phyloP scores from a whole-genome alignment of 1,140 invertebrate species.

The Atta texana region DNA sequence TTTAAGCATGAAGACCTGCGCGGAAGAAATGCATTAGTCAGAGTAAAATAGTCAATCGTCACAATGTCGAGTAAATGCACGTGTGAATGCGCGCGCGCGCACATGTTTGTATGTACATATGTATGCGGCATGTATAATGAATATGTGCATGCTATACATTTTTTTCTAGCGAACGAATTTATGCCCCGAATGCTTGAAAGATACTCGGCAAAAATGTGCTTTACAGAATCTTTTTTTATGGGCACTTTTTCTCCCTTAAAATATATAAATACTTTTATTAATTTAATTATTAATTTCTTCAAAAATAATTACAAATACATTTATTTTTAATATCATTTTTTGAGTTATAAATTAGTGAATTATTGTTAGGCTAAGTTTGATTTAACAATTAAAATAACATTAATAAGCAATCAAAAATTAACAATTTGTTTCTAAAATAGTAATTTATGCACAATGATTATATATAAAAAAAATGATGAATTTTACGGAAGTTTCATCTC shows the following conservation, averaged over 20 bases:
- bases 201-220: background rate
- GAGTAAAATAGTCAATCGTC: constrained; percentile 60
- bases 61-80: background rate
- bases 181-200: background rate
- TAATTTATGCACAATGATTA: background rate
- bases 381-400: constrained; percentile 2
- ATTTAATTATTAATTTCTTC: too few species aligned
- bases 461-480: background rate
- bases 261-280: background rate
- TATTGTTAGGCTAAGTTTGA: background rate
- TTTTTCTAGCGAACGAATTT: background rate
- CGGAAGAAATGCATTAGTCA: constrained; percentile 63
- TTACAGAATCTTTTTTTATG: background rate
- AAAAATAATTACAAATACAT: background rate
- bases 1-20: constrained; percentile 71
- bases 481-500: background rate
- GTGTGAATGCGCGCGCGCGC: background rate
- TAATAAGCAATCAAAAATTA: background rate
- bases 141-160: background rate
- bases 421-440: background rate
- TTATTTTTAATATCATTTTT: background rate
- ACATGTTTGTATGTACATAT: background rate
- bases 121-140: background rate
- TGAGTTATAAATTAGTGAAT: background rate
- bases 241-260: background rate